Base-by-base conservation (phyloP, 2,797 vertebrate species). In the Carapus acus region DNA sequence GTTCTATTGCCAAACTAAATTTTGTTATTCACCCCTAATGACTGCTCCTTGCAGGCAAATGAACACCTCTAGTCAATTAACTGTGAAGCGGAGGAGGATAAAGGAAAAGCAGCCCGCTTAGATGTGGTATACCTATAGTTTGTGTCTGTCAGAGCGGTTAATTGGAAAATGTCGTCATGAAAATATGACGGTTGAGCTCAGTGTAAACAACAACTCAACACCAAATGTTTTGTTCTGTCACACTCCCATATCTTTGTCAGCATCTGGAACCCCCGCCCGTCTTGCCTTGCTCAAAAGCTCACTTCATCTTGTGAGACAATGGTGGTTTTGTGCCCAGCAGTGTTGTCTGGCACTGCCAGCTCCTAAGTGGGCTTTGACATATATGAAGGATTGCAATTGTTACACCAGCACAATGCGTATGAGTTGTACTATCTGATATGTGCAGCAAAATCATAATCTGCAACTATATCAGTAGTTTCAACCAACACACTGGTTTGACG, bases 301-400 rank as follows among this genome's bases (percentile, higher is more conserved):
- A 72, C 58, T 82, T 89, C 94, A 91, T 94, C 67, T 88, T 78
- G 54, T 49, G 50, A 76, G 83, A 95, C 93, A 97, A 94, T 93
- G 72, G 73, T 57, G 78, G 87, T 88, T 85, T 91, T 95, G 91
- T 94, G 81, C 58, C 79, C 82, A 54, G 69, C 78, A 76, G 78
- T 85, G 86, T 83, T 67, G 83, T 84, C 87, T 88, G 90, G 87
- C 89, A 88, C 87, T 69, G 62, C 77, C 87, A 77, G 78, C 85
- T 76, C 79, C 78, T 68, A 82, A 85, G 87, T 91, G 76, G 88
- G 81, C 86, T 85, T 80, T 64, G 72, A 74, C 75, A 78, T 70
- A 52, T 81, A 79, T 65, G 57, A 78, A 62, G 56, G 59, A 67
- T 71, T 57, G 67, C 58, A 48, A 60, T 68, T 69, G 65, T 77